These are phyloP conservation scores for Toxotes chatareus DNA, from an alignment of 2,113 vertebrate species.

Conservation along the genomic window DNA sequence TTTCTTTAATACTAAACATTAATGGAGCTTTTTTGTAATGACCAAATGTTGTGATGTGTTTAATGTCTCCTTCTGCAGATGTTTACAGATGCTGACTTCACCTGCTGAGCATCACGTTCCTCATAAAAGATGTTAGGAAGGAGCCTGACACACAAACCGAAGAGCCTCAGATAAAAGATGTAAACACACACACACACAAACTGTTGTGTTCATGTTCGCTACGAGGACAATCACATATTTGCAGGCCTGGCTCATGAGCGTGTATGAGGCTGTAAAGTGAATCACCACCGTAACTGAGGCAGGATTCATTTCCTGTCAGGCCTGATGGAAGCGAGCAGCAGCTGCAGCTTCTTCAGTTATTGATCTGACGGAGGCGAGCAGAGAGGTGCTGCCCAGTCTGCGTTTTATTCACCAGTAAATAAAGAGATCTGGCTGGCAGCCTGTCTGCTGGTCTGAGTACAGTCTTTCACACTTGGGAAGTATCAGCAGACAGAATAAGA, in stretches of 20 bases:
- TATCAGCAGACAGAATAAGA: conserved; percentile 11
- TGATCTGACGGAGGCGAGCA: conserved; percentile 25
- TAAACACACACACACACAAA: background rate
- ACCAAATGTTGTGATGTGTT: too few relatives aligned
- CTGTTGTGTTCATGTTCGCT: background rate
- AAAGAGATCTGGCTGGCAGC: conserved; percentile 45
- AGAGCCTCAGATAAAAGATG: background rate
- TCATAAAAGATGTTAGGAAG: background rate
- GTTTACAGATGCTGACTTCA: conserved; percentile 11
- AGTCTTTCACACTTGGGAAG: conserved; percentile 26
- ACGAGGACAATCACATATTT: background rate
- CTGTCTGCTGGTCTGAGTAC: conserved; percentile 6
- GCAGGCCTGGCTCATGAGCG: background rate
- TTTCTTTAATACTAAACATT: too few relatives aligned
- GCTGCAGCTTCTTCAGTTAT: conserved; percentile 37
- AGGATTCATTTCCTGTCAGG: conserved; percentile 30
- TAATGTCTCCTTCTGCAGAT: too few relatives aligned
- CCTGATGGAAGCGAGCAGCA: conserved; percentile 29
- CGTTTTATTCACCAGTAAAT: conserved; percentile 27
- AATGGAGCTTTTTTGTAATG: too few relatives aligned
- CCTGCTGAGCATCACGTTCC: background rate
- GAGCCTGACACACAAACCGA: background rate
- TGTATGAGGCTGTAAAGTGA: background rate
- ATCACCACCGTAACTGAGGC: background rate
- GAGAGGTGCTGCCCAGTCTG: conserved; percentile 13